phyloP scores from a whole-genome alignment of 2,797 vertebrate species.

The Oryzias sinensis region DNA sequence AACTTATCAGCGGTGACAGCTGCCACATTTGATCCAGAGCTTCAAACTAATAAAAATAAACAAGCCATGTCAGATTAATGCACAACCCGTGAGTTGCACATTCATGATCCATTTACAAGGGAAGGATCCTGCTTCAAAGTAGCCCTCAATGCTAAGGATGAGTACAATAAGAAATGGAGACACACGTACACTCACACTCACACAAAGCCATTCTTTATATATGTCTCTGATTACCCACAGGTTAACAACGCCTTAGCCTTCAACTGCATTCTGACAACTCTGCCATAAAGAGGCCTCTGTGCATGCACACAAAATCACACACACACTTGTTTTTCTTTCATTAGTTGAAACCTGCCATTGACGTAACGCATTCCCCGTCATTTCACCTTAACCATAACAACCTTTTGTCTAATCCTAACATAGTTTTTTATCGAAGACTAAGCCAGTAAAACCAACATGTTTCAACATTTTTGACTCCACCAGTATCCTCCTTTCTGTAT shows the following conservation, averaged over 20 bases:
- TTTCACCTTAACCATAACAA: not conserved
- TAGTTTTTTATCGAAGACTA: too few relatives aligned
- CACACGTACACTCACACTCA: slow-evolving; percentile 19
- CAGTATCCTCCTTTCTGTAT: too few relatives aligned
- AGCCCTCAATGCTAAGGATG: slow-evolving; percentile 6
- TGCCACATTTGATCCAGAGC: slow-evolving; percentile 48
- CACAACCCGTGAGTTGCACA: slow-evolving; percentile 33
- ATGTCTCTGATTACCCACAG: slow-evolving; percentile 38
- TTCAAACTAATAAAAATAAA: slow-evolving; percentile 60
- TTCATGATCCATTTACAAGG: slow-evolving; percentile 46
- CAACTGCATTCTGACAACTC: slow-evolving; percentile 23
- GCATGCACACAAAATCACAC: slow-evolving; percentile 6
- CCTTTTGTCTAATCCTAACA: too few relatives aligned
- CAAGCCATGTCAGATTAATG: slow-evolving; percentile 25
- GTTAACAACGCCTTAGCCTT: slow-evolving; percentile 26
- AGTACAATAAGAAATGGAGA: slow-evolving; percentile 20
- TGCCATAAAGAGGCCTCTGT: slow-evolving; percentile 7
- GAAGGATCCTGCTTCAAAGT: slow-evolving; percentile 25
- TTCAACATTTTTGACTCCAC: too few relatives aligned
- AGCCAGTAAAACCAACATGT: too few relatives aligned
- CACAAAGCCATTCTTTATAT: slow-evolving; percentile 37
- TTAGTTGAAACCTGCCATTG: not conserved
- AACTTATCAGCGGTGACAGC: slow-evolving; percentile 27
- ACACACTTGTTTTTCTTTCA: not conserved
- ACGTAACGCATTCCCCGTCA: not conserved